phyloP scores from a whole-genome alignment of 2,888 invertebrate genomes.

The Drosophila stalkeri region DNA sequence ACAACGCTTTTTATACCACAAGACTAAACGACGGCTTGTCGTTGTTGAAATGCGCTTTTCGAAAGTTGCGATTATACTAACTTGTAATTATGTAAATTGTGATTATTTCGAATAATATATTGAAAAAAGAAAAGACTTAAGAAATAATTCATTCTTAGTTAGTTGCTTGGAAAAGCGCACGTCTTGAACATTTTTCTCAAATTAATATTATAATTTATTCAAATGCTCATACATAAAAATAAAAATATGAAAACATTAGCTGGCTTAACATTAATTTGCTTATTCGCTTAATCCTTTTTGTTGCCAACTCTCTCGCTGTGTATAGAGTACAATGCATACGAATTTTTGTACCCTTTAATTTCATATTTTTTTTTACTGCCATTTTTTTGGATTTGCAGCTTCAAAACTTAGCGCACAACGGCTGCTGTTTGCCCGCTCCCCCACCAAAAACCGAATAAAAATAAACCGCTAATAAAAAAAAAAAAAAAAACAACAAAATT shows the following conservation, averaged over 20 bases:
- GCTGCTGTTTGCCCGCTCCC: conserved; percentile 63
- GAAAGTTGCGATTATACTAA: not conserved
- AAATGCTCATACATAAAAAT: conserved; percentile 46
- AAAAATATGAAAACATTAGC: conserved; percentile 59
- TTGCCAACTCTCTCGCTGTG: conserved; percentile 48
- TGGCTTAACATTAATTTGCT: conserved; percentile 67
- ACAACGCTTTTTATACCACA: conserved; percentile 38
- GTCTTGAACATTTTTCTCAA: conserved; percentile 45
- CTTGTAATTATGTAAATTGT: not conserved
- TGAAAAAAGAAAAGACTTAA: not conserved
- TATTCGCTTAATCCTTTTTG: conserved; percentile 52
- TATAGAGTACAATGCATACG: conserved; percentile 42
- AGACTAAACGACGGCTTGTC: conserved; percentile 25
- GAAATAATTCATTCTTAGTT: not conserved
- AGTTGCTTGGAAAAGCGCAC: conserved; percentile 41
- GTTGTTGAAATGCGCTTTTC: conserved; percentile 24
- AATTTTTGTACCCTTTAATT: conserved; percentile 27
- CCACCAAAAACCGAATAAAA: conserved; percentile 21
- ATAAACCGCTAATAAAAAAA: conserved; percentile 22
- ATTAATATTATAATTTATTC: conserved; percentile 64
- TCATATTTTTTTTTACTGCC: conserved; percentile 45
- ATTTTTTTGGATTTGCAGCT: conserved; percentile 72
- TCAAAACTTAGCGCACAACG: conserved; percentile 67
- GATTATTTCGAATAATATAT: not conserved
- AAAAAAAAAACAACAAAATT: conserved; percentile 17